These are phyloP conservation scores for Drosophila affinis DNA, from an alignment of 2,888 invertebrate genomes.

Conservation along the genomic window DNA sequence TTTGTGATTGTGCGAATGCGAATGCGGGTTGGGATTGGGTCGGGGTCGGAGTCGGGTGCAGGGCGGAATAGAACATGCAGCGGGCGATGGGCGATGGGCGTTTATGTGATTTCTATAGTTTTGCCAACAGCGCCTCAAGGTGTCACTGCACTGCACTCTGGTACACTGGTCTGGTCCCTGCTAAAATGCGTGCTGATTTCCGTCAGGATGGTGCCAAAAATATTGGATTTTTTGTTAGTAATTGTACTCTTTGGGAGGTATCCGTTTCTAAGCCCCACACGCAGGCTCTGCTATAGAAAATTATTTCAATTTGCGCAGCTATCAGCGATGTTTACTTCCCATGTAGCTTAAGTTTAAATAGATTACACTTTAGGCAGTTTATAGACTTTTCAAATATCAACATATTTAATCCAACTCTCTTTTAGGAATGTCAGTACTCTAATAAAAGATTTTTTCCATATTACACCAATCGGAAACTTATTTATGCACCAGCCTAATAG, in stretches of 20 bases:
- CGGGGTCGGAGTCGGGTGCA: background rate
- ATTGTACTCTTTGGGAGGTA: too few species aligned
- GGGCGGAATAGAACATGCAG: background rate
- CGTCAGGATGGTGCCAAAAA: slow-evolving; percentile 41
- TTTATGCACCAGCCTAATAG: slow-evolving; percentile 44
- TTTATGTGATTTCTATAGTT: slow-evolving; percentile 74
- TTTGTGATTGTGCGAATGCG: slow-evolving; percentile 56
- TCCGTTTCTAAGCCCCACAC: too few species aligned
- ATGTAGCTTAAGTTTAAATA: too few species aligned
- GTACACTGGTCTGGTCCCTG: slow-evolving; percentile 28
- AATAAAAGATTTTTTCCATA: background rate
- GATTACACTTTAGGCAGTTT: background rate
- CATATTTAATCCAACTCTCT: background rate
- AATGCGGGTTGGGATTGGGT: slow-evolving; percentile 52
- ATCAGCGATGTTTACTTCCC: too few species aligned
- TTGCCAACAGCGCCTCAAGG: slow-evolving; percentile 73
- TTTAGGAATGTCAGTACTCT: background rate
- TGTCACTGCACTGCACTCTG: slow-evolving; percentile 54
- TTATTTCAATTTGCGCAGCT: too few species aligned
- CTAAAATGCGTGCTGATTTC: slow-evolving; percentile 5
- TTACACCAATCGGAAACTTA: background rate
- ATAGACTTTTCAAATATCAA: background rate
- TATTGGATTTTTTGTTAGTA: too few species aligned
- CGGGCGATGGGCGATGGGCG: slow-evolving; percentile 31
- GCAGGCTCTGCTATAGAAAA: too few species aligned